phyloP scores from a whole-genome alignment of 30 jellyfish, hydroid and myxozoan species.

The Hydra vulgaris region DNA sequence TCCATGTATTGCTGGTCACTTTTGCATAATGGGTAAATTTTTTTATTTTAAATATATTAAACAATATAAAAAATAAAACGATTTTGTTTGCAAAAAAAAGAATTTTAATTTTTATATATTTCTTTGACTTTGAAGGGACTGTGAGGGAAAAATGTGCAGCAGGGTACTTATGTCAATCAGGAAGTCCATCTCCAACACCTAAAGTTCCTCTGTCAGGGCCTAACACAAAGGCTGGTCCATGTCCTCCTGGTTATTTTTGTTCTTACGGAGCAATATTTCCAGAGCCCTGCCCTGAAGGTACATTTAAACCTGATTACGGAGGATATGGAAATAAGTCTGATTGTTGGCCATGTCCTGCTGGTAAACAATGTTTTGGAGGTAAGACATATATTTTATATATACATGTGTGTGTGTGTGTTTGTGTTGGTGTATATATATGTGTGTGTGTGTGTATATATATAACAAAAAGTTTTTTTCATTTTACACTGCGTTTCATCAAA shows the following conservation, averaged over 20 bases:
- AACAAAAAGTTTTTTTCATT: too few relatives aligned
- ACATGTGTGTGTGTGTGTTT: too few relatives aligned
- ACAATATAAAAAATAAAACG: too few relatives aligned
- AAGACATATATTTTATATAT: background rate
- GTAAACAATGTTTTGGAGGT: constrained; percentile 94
- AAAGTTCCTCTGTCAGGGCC: constrained; percentile 8
- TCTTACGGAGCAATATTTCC: constrained; percentile 56
- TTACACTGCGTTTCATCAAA: too few relatives aligned
- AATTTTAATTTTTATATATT: background rate
- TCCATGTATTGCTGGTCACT: constrained; percentile 67
- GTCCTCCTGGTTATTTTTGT: constrained; percentile 97
- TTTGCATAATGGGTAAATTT: constrained; percentile 68
- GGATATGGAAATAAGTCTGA: constrained; percentile 58
- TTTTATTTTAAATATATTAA: too few relatives aligned
- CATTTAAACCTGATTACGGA: constrained; percentile 59
- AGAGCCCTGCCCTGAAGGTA: constrained; percentile 55
- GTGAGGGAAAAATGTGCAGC: constrained; percentile 50
- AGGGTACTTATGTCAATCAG: constrained; percentile 97
- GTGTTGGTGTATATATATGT: too few relatives aligned
- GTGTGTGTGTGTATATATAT: too few relatives aligned
- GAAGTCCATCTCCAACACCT: constrained; percentile 98
- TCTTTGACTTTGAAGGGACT: constrained; percentile 31
- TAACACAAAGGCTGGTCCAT: constrained; percentile 66
- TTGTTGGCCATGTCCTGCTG: constrained; percentile 95
- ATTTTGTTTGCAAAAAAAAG: too few relatives aligned